Evolutionary conservation across 2,797 vertebrate genomes (phyloP).

Genomic region (Aythya fuligula): DNA sequence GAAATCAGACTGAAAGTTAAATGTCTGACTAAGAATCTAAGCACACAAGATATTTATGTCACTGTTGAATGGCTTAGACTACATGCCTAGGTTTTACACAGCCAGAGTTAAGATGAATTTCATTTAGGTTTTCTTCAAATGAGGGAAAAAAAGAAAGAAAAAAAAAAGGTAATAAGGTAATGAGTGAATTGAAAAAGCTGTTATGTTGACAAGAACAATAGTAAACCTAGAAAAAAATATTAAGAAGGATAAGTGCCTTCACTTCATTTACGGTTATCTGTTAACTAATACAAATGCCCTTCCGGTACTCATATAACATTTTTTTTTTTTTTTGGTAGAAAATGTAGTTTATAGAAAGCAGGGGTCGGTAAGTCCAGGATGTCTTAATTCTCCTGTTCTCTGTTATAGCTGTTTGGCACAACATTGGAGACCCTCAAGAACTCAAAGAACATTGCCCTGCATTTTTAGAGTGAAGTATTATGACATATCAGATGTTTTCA

Average conservation of each 20-base stretch:
- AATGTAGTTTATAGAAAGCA: not conserved
- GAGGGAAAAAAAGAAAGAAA: not conserved
- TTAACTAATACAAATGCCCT: not conserved
- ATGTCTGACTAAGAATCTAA: constrained; percentile 28
- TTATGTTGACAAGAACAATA: not conserved
- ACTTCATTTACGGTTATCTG: not conserved
- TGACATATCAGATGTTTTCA: not conserved
- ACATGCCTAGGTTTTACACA: not conserved
- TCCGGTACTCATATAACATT: not conserved
- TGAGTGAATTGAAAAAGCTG: not conserved
- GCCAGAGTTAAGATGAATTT: not conserved
- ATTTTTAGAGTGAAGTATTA: not conserved
- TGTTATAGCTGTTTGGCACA: not conserved
- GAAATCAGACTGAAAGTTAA: constrained; percentile 26
- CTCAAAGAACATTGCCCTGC: not conserved
- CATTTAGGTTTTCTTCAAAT: not conserved
- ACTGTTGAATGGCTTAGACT: not conserved
- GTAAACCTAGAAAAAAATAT: not conserved
- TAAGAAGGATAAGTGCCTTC: not conserved
- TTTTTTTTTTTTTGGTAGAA: not conserved
- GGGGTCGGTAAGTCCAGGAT: not conserved
- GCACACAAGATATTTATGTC: constrained; percentile 12
- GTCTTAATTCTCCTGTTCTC: not conserved
- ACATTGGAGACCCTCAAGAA: not conserved
- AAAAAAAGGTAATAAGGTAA: not conserved